These are phyloP conservation scores for Punctoribates punctum DNA, from an alignment of 2,888 invertebrate species.

Conservation along the genomic window DNA sequence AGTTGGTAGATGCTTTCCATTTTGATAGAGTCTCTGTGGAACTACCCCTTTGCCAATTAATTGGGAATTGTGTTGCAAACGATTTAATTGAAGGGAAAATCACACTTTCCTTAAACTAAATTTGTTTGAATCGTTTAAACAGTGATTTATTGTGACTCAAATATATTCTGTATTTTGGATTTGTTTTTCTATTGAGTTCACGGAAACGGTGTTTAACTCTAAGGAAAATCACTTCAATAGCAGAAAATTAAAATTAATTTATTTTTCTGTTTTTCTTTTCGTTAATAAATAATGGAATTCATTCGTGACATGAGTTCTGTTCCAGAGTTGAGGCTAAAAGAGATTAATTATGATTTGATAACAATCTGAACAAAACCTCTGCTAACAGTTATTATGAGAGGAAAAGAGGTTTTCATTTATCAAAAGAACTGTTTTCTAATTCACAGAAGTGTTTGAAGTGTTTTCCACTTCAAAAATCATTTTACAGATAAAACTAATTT, in stretches of 20 bases:
- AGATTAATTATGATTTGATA: constrained; percentile 21
- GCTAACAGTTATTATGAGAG: not conserved
- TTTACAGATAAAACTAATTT: constrained; percentile 12
- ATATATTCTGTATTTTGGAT: too few species aligned
- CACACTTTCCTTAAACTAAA: too few species aligned
- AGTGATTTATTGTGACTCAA: too few species aligned
- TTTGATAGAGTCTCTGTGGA: too few species aligned
- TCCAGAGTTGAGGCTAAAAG: not conserved
- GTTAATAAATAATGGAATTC: not conserved
- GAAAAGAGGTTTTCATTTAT: not conserved
- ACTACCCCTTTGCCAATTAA: too few species aligned
- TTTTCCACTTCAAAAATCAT: not conserved
- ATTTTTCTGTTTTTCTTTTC: not conserved
- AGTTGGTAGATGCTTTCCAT: too few species aligned
- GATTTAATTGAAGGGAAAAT: too few species aligned
- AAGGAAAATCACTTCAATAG: too few species aligned
- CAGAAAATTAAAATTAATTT: not conserved
- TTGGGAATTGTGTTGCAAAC: too few species aligned
- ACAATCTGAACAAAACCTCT: not conserved
- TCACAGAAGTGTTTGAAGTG: not conserved
- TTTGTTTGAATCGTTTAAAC: too few species aligned
- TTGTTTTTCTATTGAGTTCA: too few species aligned
- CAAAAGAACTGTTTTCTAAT: not conserved
- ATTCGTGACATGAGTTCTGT: constrained; percentile 20
- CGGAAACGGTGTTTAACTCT: too few species aligned